Evolutionary conservation across 2,888 invertebrate genomes (phyloP), one percentile per base, ranked within the genome.

Genomic region (Scaptomyza polygonia): DNA sequence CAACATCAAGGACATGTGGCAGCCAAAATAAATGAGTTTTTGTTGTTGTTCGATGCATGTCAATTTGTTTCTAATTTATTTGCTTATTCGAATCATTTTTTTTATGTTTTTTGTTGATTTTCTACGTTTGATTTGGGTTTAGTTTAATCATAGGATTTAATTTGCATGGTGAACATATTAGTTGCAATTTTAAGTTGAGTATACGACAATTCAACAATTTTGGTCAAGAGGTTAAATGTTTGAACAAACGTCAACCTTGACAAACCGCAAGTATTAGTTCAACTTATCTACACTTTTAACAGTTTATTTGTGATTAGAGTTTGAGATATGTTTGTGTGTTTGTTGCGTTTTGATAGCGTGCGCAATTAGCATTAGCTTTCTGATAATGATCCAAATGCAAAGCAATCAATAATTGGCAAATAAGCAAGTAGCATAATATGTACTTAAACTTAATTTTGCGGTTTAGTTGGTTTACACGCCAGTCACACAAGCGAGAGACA

Each of bases 361-460:
- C 36, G 6, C 39, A 69, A 67, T 67, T 66, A 66, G 61, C 48
- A 21, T 12, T 1, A 54, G n/a, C n/a, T 34, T 25, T 54, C 14
- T 36, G 25, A 40, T 42, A 9, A 9, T 39, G 52, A 53, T 39
- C 25, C 3, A 40, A 47, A 25, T 40, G 29, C 18, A 11, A 8
- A 27, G 7, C 49, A 49, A 32, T 45, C 44, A 29, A 34, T 49
- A 45, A 14, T 8, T 32, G n/a, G 12, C n/a, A 56, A 48, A 39
- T 48, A 71, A 3, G 18, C 49, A 56, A 30, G 21, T 12, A 49
- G 42, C 55, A 51, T 52, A 36, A 18, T 42, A 43, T 51, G 45
- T 45, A 61, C 53, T 63, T 77, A 75, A 77, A 81, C 79, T 81
- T 77, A 68, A 81, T 81, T 81, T 77, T 81, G 62, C 39, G 51